These are phyloP conservation scores for Drosophila varians DNA, from an alignment of 1,140 invertebrate species.

Conservation along the genomic window DNA sequence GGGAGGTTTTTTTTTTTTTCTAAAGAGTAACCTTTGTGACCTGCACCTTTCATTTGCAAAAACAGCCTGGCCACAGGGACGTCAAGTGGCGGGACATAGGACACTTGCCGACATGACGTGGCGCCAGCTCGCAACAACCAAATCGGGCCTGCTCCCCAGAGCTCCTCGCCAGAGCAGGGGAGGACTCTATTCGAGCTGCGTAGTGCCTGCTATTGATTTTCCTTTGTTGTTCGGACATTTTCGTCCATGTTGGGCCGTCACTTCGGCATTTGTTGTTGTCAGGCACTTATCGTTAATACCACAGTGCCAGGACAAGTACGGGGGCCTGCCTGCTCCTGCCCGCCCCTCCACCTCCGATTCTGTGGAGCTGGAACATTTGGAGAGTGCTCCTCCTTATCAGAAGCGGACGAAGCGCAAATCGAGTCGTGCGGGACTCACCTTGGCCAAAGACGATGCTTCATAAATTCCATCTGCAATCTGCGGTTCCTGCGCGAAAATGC, in stretches of 20 bases:
- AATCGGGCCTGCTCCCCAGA: no score
- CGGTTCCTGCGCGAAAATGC: constrained; percentile 27
- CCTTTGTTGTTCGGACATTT: constrained; percentile 33
- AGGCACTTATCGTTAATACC: constrained; percentile 33
- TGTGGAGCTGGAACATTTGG: neutral
- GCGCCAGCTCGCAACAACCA: constrained; percentile 44
- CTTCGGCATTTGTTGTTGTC: constrained; percentile 33
- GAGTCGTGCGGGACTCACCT: constrained; percentile 24
- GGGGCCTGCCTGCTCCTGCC: neutral
- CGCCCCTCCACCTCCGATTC: neutral
- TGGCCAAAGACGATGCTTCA: constrained; percentile 28
- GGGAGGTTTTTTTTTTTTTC: neutral
- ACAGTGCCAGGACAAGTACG: neutral
- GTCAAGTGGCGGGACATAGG: constrained; percentile 44
- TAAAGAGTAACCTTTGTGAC: constrained; percentile 8
- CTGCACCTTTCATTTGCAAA: constrained; percentile 52
- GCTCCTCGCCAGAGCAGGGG: no score
- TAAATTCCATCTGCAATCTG: constrained; percentile 66
- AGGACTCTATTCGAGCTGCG: constrained; percentile 30
- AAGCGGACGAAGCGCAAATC: constrained; percentile 29
- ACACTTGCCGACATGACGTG: constrained; percentile 50
- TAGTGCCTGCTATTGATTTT: constrained; percentile 51
- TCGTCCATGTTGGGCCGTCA: constrained; percentile 27
- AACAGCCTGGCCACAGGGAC: constrained; percentile 28
- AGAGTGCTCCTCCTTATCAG: constrained; percentile 33